phyloP scores from a whole-genome alignment of 1,140 invertebrate species.

The Formica exsecta region DNA sequence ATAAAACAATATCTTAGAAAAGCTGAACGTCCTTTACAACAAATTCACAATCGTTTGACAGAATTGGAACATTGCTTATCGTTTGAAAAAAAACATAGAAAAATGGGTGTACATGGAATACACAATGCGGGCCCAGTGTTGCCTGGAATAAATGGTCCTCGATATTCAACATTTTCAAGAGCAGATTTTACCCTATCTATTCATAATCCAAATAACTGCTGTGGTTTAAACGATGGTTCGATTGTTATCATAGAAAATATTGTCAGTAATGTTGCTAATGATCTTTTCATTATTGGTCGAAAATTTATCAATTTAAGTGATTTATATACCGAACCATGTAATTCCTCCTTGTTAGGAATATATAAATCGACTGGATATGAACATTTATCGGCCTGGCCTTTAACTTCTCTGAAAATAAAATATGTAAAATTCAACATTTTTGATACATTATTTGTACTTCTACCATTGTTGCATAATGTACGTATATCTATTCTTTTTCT shows the following conservation, averaged over 20 bases:
- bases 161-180: conserved; percentile 2
- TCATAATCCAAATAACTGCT: not conserved
- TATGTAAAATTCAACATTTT: not conserved
- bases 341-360: conserved; percentile 2
- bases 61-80: not conserved
- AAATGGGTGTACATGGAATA: not conserved
- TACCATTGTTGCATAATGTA: conserved; percentile 12
- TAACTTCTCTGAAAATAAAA: not conserved
- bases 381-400: not conserved
- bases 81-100: not conserved
- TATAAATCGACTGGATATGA: not conserved
- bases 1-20: not conserved
- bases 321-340: not conserved
- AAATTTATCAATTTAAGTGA: not conserved
- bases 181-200: not conserved
- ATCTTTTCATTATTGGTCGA: not conserved
- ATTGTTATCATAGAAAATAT: conserved; percentile 13
- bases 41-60: conserved; percentile 6
- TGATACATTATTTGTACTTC: not conserved
- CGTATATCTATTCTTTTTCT: not conserved
- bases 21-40: conserved; percentile 5
- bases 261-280: not conserved
- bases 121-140: not conserved
- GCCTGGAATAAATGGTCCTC: not conserved
- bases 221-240: conserved; percentile 4